These are phyloP conservation scores for Diachrysia chrysitis DNA, from an alignment of 2,888 invertebrate species.

Conservation along the genomic window DNA sequence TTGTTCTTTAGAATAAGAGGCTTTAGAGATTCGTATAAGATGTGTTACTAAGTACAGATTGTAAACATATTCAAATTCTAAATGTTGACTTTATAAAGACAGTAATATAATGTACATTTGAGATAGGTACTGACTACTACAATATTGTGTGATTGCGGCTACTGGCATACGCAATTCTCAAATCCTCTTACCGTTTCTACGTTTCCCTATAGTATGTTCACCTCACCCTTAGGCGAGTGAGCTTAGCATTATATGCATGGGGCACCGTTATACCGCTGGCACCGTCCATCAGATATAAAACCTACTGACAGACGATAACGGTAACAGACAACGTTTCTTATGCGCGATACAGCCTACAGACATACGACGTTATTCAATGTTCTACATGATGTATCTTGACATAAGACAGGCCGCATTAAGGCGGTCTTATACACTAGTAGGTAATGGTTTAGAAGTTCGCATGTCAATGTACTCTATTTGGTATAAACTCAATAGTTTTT, in stretches of 20 bases:
- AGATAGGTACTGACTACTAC: no score
- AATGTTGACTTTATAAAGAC: not conserved
- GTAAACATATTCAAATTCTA: not conserved
- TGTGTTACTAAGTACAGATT: not conserved
- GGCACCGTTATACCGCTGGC: constrained; percentile 74
- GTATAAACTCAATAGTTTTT: constrained; percentile 39
- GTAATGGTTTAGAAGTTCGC: constrained; percentile 59
- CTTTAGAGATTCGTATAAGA: not conserved
- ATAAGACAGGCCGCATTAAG: constrained; percentile 58
- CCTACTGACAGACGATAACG: constrained; percentile 83
- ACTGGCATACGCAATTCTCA: not conserved
- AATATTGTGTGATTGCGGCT: not conserved
- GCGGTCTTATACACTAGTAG: constrained; percentile 49
- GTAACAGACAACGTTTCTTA: constrained; percentile 76
- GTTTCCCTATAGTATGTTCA: constrained; percentile 52
- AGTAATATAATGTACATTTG: not conserved
- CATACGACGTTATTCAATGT: constrained; percentile 66
- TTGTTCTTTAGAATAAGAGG: not conserved
- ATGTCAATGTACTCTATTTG: constrained; percentile 66
- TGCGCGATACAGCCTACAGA: constrained; percentile 64
- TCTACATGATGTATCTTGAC: constrained; percentile 64
- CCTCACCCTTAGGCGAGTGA: constrained; percentile 63
- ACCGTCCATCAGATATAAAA: constrained; percentile 81
- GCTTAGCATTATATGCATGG: constrained; percentile 63
- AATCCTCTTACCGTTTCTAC: not conserved